Conservation (phyloP, 2,797 vertebrate species). For the Microcaecilia unicolor region DNA sequence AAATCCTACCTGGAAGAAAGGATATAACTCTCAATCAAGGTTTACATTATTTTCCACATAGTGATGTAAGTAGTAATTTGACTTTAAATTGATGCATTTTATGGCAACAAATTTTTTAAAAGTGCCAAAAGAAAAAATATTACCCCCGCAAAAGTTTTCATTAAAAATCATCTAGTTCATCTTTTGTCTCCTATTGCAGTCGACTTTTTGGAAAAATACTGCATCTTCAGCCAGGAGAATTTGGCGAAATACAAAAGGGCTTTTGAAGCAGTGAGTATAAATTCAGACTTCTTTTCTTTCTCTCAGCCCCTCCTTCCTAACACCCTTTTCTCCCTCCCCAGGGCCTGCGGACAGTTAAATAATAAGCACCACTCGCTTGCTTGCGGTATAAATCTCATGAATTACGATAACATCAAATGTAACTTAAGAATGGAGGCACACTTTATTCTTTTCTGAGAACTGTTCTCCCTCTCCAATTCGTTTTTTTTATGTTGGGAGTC, state of each 20-base stretch:
- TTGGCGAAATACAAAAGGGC: slow-evolving; percentile 79
- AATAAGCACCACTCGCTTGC: slow-evolving; percentile 55
- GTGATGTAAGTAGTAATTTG: slow-evolving; percentile 13
- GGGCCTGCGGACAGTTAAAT: slow-evolving; percentile 56
- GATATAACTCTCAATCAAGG: slow-evolving; percentile 16
- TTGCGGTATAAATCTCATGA: slow-evolving; percentile 52
- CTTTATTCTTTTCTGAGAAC: slow-evolving; percentile 57
- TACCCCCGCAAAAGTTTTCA: no score
- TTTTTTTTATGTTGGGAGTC: slow-evolving; percentile 58
- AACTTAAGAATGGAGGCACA: slow-evolving; percentile 59
- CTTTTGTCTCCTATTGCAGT: slow-evolving; percentile 60
- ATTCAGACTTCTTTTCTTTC: slow-evolving; percentile 58
- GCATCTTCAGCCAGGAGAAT: slow-evolving; percentile 85
- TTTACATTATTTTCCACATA: background rate
- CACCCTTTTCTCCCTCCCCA: slow-evolving; percentile 30
- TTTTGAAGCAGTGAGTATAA: slow-evolving; percentile 86
- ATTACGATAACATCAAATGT: slow-evolving; percentile 63
- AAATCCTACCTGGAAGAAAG: slow-evolving; percentile 15
- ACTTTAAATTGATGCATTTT: slow-evolving; percentile 29
- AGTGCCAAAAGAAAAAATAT: slow-evolving; percentile 22
- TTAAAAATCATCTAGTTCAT: slow-evolving; percentile 21
- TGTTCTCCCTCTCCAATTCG: slow-evolving; percentile 53
- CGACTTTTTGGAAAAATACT: slow-evolving; percentile 88
- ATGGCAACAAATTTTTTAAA: slow-evolving; percentile 25
- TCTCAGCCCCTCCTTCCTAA: slow-evolving; percentile 48